These are phyloP conservation scores for Neopipo cinnamomea DNA, from an alignment of 2,113 vertebrate species.

Conservation along the genomic window DNA sequence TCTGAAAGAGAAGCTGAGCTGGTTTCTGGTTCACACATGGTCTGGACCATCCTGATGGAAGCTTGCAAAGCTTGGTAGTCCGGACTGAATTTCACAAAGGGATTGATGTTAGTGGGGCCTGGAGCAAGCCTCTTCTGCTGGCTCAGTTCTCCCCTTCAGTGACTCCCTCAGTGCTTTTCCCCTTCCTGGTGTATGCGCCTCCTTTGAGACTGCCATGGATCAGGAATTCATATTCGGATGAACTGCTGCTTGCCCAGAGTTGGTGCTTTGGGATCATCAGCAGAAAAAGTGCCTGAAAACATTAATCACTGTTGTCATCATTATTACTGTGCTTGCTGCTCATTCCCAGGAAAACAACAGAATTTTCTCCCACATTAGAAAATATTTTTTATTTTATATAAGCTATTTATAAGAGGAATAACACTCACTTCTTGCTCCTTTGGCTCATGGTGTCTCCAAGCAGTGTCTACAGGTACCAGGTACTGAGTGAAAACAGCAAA, in stretches of 20 bases:
- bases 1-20: background rate
- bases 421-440: background rate
- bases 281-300: background rate
- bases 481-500: slow-evolving; percentile 41
- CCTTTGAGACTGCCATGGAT: background rate
- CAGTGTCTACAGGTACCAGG: background rate
- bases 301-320: background rate
- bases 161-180: background rate
- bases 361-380: background rate
- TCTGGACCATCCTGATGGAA: background rate
- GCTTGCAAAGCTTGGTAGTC: background rate
- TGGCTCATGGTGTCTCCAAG: background rate
- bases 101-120: accelerated
- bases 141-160: background rate
- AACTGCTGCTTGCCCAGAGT: background rate
- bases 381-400: background rate
- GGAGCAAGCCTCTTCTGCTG: background rate
- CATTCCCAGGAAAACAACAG: background rate
- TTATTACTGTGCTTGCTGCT: background rate
- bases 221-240: background rate
- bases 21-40: background rate
- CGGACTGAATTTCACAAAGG: background rate
- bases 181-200: background rate
- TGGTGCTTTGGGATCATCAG: background rate
- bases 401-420: background rate